Evolutionary conservation across 2,888 invertebrate genomes (phyloP).

Genomic region (Hypomecis punctinalis): DNA sequence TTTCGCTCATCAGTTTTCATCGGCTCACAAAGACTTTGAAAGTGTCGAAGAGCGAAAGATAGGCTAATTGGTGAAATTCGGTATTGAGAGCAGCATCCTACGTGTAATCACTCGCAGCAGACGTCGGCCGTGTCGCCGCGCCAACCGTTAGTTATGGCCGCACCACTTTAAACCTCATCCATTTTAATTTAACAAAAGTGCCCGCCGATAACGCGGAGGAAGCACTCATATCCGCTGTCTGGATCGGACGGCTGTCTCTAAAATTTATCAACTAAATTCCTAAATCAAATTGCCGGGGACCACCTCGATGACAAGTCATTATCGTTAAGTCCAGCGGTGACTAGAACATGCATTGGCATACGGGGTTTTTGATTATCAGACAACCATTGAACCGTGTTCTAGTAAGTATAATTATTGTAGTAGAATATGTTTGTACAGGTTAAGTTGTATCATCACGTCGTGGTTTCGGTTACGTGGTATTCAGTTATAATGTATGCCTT

Average conservation of each 20-base stretch:
- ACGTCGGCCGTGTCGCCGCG: constrained; percentile 59
- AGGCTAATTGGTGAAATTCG: background rate
- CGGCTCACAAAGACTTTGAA: background rate
- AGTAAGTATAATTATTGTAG: too few species aligned
- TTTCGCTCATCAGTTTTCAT: too few species aligned
- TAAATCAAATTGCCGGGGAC: constrained; percentile 11
- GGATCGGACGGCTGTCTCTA: constrained; percentile 48
- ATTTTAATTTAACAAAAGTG: constrained; percentile 84
- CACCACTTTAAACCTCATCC: constrained; percentile 84
- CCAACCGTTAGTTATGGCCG: constrained; percentile 81
- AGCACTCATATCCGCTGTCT: constrained; percentile 80
- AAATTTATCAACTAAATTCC: constrained; percentile 33
- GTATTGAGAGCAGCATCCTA: constrained; percentile 37
- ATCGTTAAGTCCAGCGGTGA: too few species aligned
- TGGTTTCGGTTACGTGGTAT: too few species aligned
- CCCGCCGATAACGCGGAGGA: constrained; percentile 82
- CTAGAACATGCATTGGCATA: too few species aligned
- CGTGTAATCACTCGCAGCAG: constrained; percentile 35
- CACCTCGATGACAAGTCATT: background rate
- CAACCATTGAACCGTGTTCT: too few species aligned
- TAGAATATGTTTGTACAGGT: too few species aligned
- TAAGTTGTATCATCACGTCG: too few species aligned
- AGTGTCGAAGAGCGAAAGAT: constrained; percentile 2
- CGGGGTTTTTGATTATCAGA: too few species aligned
- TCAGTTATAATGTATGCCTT: too few species aligned